Conservation (phyloP, 2,113 vertebrate genomes). For the Zeus faber region DNA sequence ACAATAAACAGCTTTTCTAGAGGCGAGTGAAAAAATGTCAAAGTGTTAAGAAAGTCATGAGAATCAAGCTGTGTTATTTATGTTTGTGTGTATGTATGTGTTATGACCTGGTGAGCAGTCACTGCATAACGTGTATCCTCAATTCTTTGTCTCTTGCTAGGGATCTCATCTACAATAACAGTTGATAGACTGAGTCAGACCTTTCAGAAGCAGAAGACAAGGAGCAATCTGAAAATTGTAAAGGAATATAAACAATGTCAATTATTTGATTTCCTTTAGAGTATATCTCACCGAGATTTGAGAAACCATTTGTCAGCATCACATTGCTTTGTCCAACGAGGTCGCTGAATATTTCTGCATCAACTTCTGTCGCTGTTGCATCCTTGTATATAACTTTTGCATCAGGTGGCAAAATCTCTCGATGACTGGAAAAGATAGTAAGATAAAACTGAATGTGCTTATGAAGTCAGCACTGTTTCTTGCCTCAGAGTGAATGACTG, state of each 20-base stretch:
- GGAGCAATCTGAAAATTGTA: constrained; percentile 9
- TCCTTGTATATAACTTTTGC: constrained; percentile 27
- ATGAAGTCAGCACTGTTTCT: constrained; percentile 1
- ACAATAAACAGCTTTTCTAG: background rate
- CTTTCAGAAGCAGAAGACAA: constrained; percentile 18
- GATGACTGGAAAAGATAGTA: constrained; percentile 12
- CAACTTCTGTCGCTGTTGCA: constrained; percentile 29
- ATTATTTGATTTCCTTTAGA: constrained; percentile 6
- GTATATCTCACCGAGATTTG: constrained; percentile 13
- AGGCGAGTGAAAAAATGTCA: background rate
- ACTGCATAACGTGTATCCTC: background rate
- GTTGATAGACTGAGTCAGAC: constrained; percentile 20
- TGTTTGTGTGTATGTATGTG: too few species aligned
- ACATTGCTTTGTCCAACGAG: constrained; percentile 25
- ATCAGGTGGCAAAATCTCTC: constrained; percentile 38
- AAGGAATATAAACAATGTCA: background rate
- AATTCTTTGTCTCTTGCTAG: constrained; percentile 10
- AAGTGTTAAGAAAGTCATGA: too few species aligned
- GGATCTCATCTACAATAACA: constrained; percentile 3
- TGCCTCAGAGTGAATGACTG: background rate
- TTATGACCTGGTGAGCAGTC: too few species aligned
- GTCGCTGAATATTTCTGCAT: constrained; percentile 34
- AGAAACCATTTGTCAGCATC: constrained; percentile 28
- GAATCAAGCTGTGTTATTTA: too few species aligned
- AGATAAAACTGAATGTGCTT: constrained; percentile 9